A percentile compares a stretch with the other conserved stretches of the same genome.
Conservation (phyloP, 2,888 invertebrate genomes). For the Oligia strigilis region DNA sequence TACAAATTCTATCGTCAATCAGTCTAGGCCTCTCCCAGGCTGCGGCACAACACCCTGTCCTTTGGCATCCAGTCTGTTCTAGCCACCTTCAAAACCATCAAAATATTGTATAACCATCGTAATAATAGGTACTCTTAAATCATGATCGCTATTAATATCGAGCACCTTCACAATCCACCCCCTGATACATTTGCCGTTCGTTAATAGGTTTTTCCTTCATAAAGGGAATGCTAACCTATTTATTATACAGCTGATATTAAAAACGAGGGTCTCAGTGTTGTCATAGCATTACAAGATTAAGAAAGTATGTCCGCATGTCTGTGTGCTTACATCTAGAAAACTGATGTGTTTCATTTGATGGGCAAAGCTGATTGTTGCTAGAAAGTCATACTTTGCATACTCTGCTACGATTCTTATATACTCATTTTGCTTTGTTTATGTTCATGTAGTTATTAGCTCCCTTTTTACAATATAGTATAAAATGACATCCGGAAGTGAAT, state of each 20-base stretch:
- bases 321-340: slow-evolving; percentile 68
- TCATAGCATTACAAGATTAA: slow-evolving; percentile 65
- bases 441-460: background rate
- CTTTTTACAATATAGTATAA: background rate
- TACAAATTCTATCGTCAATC: too few species aligned
- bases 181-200: slow-evolving; percentile 88
- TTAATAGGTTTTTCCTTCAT: slow-evolving; percentile 90
- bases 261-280: slow-evolving; percentile 77
- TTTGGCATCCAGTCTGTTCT: too few species aligned
- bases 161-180: slow-evolving; percentile 67
- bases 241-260: slow-evolving; percentile 89
- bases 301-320: slow-evolving; percentile 70
- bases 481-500: background rate
- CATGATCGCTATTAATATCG: slow-evolving; percentile 35
- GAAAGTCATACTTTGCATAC: background rate
- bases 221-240: slow-evolving; percentile 90
- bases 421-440: too few species aligned
- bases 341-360: background rate
- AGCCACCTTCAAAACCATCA: too few species aligned
- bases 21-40: too few species aligned
- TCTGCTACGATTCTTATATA: too few species aligned
- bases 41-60: too few species aligned
- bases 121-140: background rate
- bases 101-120: background rate
- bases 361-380: background rate